These are phyloP conservation scores for Acanthoscelides obtectus DNA, from an alignment of 2,888 invertebrate species.

Conservation along the genomic window DNA sequence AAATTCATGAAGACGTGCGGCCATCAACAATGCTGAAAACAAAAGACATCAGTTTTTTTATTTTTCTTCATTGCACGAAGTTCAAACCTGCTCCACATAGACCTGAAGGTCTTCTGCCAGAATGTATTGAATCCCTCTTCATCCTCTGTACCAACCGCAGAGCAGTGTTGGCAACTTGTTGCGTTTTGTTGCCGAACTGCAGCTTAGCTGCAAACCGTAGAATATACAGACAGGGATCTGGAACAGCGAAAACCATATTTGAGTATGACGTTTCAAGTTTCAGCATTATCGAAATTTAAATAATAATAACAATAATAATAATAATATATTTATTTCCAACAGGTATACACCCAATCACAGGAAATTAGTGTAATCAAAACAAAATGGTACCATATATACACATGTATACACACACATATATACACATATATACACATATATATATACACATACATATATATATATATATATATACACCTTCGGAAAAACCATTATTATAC, in stretches of 20 bases:
- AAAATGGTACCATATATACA: too few species aligned
- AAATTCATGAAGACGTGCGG: constrained; percentile 89
- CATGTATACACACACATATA: too few species aligned
- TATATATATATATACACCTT: too few species aligned
- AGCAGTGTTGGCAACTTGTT: constrained; percentile 94
- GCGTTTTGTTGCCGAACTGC: constrained; percentile 87
- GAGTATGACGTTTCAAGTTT: too few species aligned
- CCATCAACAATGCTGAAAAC: constrained; percentile 80
- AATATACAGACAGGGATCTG: constrained; percentile 94
- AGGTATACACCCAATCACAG: too few species aligned
- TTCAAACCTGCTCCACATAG: constrained; percentile 88
- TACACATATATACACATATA: too few species aligned
- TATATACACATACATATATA: too few species aligned
- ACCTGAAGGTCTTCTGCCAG: constrained; percentile 93
- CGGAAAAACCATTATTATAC: too few species aligned
- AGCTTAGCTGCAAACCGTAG: constrained; percentile 90
- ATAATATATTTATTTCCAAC: too few species aligned
- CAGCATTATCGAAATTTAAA: too few species aligned
- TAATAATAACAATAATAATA: too few species aligned
- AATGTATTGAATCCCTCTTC: constrained; percentile 97
- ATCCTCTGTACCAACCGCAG: constrained; percentile 90
- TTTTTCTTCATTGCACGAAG: not conserved
- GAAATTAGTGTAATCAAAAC: too few species aligned
- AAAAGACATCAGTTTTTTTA: not conserved
- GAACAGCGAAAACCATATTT: constrained; percentile 14